Base-by-base conservation (phyloP, 2,797 vertebrate species). In the Sternarchorhynchus goeldii region DNA sequence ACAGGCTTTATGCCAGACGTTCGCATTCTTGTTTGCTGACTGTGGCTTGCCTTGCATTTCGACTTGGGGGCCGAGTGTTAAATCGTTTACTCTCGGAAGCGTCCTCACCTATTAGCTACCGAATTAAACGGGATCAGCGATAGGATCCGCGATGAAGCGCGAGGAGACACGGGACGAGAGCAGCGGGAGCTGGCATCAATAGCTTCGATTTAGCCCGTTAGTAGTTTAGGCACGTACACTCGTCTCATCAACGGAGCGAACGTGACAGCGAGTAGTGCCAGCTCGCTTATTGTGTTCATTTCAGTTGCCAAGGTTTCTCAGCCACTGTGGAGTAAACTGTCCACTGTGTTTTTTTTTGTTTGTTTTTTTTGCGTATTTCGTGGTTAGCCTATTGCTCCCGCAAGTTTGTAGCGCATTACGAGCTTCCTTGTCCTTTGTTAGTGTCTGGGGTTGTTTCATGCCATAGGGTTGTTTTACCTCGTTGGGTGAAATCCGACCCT, bases 211-310 rank as follows among this genome's bases (percentile, higher is more conserved):
- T 50, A 14, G 32, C 20, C 5, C 41, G 32, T 81, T 78, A 76
- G 36, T 50, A 76, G 70, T 73, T 70, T 50, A 63, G 68, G 66
- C 65, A 76, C 77, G 67, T 75, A 76, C 25, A 8, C 55, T 53
- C 57, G 71, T 65, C 50, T 39, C 66, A 21, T 20, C 25, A 73
- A 73, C 34, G 4, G 66, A 32, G 5, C 45, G 64, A 70, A 77
- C 53, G 75, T 66, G 75, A 57, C 32, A 36, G 56, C 39, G 67
- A 68, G 21, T 32, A 50, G 16, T 14, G 12, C 74, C 25, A 39
- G 7, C 57, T 45, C 36, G 56, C 74, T 75, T 56, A 32, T 8
- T 41, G 60, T 39, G 5, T 55, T 45, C 21, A 41, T 60, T 73
- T 20, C 21, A 14, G 25, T 63, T 39, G 50, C 3, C 56, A 39